Conservation (phyloP, 2,888 invertebrate species). For the Dicyrtoma fusca region DNA sequence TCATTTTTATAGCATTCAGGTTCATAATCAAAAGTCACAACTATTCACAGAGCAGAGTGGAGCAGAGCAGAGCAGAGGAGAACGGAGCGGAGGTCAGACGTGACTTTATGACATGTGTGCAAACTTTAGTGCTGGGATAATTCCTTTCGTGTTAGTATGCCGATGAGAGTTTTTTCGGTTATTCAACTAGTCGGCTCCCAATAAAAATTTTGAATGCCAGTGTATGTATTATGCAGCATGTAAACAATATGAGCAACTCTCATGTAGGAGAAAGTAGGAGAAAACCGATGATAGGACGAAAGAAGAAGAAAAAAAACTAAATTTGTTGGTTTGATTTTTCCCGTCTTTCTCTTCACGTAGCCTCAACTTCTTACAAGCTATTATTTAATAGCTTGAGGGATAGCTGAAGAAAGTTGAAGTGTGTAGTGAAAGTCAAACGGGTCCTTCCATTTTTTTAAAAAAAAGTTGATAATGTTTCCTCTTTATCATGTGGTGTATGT, state of each 20-base stretch:
- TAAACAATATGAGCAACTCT: background rate
- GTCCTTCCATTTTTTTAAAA: background rate
- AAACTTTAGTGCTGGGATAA: too few relatives aligned
- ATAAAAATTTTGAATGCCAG: too few relatives aligned
- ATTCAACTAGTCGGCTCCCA: too few relatives aligned
- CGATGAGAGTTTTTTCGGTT: too few relatives aligned
- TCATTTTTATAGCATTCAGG: too few relatives aligned
- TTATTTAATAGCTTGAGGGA: constrained; percentile 28
- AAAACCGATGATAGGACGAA: background rate
- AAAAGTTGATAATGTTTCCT: background rate
- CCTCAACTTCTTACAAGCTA: background rate
- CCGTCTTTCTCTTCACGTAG: background rate
- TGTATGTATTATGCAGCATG: too few relatives aligned
- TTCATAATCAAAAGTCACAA: too few relatives aligned
- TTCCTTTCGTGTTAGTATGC: too few relatives aligned
- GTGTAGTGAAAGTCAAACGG: background rate
- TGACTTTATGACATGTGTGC: too few relatives aligned
- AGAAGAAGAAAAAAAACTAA: background rate
- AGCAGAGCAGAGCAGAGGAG: too few relatives aligned
- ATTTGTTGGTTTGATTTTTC: background rate
- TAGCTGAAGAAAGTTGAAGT: background rate
- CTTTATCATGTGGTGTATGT: constrained; percentile 1
- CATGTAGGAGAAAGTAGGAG: background rate
- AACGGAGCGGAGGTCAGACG: too few relatives aligned
- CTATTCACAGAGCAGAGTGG: too few relatives aligned